phyloP scores from a whole-genome alignment of 2,797 vertebrate species.

The Cacajao melanocephalus region DNA sequence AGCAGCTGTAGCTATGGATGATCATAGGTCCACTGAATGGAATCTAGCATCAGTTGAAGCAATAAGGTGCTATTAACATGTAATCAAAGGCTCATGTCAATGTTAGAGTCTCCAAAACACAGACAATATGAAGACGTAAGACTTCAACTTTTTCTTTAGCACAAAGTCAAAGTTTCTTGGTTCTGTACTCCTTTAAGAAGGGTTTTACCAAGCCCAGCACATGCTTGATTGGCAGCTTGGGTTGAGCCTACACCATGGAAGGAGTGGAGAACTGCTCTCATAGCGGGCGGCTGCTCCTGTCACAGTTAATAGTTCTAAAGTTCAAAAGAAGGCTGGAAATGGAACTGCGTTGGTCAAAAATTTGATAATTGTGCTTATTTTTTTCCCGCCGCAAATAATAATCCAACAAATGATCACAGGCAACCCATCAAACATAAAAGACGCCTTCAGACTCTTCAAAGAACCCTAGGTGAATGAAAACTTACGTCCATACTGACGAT shows the following conservation, averaged over 20 bases:
- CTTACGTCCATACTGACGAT: background rate
- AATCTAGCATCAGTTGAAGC: background rate
- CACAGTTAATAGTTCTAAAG: background rate
- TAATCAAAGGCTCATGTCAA: background rate
- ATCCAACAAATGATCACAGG: background rate
- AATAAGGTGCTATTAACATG: background rate
- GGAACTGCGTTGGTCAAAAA: background rate
- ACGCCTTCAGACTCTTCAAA: background rate
- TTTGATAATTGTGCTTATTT: background rate
- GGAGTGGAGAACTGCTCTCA: rapidly evolving
- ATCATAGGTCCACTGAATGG: background rate
- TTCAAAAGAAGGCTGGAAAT: background rate
- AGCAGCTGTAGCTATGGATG: background rate
- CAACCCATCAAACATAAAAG: background rate
- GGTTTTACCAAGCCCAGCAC: background rate
- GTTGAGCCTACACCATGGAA: background rate
- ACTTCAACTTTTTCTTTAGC: background rate
- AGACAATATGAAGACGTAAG: background rate
- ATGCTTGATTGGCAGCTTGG: no score
- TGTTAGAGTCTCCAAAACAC: background rate
- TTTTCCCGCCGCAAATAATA: background rate
- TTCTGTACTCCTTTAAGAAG: background rate
- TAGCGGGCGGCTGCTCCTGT: background rate
- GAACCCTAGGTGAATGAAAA: background rate
- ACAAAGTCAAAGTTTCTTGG: background rate